Conservation (phyloP, 1,140 invertebrate genomes). For the Pinna nobilis region DNA sequence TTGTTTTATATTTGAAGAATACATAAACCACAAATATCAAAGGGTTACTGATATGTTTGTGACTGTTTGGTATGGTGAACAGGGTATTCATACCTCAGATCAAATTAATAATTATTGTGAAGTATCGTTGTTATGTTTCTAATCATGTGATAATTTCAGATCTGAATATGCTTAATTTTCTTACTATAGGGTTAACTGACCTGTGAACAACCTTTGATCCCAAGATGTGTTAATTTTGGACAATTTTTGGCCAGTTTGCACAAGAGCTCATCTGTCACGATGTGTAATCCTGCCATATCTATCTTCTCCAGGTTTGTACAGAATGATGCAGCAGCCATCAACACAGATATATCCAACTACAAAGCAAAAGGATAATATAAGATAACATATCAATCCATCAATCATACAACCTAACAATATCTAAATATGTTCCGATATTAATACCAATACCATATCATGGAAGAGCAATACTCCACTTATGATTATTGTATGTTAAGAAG, state of each 20-base stretch:
- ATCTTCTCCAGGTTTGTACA: conserved; percentile 65
- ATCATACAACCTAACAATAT: not conserved
- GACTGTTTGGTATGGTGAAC: too few species aligned
- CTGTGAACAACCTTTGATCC: conserved; percentile 68
- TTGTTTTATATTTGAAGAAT: too few species aligned
- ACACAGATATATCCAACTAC: conserved; percentile 57
- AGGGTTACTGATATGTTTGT: too few species aligned
- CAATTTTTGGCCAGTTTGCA: conserved; percentile 59
- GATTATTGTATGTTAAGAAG: too few species aligned
- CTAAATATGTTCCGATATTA: not conserved
- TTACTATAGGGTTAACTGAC: conserved; percentile 35
- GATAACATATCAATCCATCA: not conserved
- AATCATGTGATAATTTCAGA: too few species aligned
- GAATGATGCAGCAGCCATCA: conserved; percentile 44
- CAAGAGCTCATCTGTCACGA: conserved; percentile 62
- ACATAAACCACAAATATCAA: too few species aligned
- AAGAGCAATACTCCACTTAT: too few species aligned
- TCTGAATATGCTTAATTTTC: not conserved
- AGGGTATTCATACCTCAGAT: too few species aligned
- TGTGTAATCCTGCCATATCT: conserved; percentile 59
- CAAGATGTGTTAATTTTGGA: conserved; percentile 54
- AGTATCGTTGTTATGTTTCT: too few species aligned
- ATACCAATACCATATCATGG: not conserved
- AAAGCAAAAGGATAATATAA: not conserved
- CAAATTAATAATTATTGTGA: too few species aligned